Base-by-base conservation (phyloP, 2,797 vertebrate genomes). In the Phataginus tetradactyla region DNA sequence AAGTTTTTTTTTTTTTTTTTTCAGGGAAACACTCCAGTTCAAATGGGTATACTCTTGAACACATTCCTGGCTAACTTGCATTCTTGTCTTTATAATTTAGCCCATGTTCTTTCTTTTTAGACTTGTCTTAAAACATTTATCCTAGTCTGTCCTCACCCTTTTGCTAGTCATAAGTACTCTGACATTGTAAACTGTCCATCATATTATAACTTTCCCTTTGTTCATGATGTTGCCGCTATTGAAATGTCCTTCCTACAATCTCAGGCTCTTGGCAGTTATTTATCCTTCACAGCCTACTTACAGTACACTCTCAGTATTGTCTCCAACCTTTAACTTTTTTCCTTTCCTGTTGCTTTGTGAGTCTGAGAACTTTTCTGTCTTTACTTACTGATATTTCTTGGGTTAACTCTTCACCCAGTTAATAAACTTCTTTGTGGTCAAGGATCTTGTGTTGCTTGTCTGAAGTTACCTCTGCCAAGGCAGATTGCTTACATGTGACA, bases 381-480 rank as follows among this genome's bases (percentile, higher is more conserved):
- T 87, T 95, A 78, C 75, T 86, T 95, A 34, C 11, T 91, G 57
- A 1, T 94, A 88, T 81, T 96, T 87, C 20, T 71, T 95, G 42
- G 83, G n/a, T 89, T 94, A 57, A 59, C 42, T 78, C 4, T 74
- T n/a, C 10, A 32, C 37, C 45, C 49, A 75, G 1, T 91, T 95
- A 37, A 87, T 34, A 85, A 85, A 90, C 59, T 90, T 45, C 42
- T 37, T 74, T 6, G 13, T 74, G 37, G 57, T 92, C 23, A 81
- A 77, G 59, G 51, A 61, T 53, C 32, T 94, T 78, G 51, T 80
- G 15, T 45, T 92, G 29, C 63, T 77, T 93, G 14, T 95, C 55
- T 91, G 7, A 64, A 42, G 21, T 91, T 91, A 29, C 83, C 66
- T 91, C 68, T 93, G 37, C 12, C 49, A 90, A 71, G 42, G 39